Evolutionary conservation across 2,113 vertebrate species (phyloP), one percentile per base, ranked within the genome.

Genomic region (Xyliphius kryptos): DNA sequence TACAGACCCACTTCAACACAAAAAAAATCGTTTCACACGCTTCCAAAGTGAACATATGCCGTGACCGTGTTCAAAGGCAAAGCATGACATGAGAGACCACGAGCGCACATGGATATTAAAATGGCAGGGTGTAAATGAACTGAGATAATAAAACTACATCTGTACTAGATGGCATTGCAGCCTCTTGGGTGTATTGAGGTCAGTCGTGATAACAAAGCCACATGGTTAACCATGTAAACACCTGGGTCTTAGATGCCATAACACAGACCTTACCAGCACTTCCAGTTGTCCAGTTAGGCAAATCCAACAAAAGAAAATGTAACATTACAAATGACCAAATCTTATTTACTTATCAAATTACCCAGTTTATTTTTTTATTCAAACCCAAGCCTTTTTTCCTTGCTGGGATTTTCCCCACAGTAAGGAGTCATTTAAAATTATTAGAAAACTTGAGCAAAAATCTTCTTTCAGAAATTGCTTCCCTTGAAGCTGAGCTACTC

Each of bases 381-480:
- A 12, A 3, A 11, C 21, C 19, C 8, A 57, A 20, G n/a, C 37
- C 50, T 41, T 4, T 22, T 41, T 48, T 56, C 19, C 49, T 61
- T 17, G 55, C 73, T 64, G 71, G 36, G 66, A 41, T 63, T 47
- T 26, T 69, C 63, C 46, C 50, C 62, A 70, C 68, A 75, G 60
- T 61, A 66, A 43, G n/a, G n/a, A n/a, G n/a, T n/a, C n/a, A n/a
- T n/a, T n/a, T n/a, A n/a, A n/a, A 73, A 76, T 66, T 16, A 75
- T 76, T 61, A 21, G 68, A 71, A 77, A 84, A 83, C 73, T 71
- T 67, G 47, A 57, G 53, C 50, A n/a, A 65, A 83, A 79, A 83
- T 74, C 67, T 77, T 85, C 80, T 83, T 79, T 69, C 69, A 70
- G 73, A 83, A 82, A 80, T 83, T 71, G 69, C 21, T 22, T 79